Base-by-base conservation (phyloP, 2,888 invertebrate species). In the Phalangium opilio region DNA sequence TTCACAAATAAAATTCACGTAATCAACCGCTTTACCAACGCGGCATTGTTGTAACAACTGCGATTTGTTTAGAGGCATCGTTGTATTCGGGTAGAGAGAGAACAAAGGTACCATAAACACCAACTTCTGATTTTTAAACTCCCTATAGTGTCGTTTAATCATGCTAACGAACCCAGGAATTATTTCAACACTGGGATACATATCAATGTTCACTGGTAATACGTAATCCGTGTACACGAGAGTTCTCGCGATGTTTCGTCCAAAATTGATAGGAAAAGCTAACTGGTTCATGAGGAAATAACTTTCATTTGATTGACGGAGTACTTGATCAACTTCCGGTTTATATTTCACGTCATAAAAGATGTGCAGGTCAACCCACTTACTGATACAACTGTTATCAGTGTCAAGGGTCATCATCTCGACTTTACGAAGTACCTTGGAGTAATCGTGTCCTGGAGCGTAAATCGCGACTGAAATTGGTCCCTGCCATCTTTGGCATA, bases 401-500 rank as follows among this genome's bases (percentile, higher is more conserved):
- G n/a, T n/a, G n/a, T n/a, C n/a, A n/a, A n/a, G n/a, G n/a, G n/a
- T n/a, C n/a, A n/a, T 8, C 68, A 67, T 65, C 89, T 89, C 62
- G 79, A 79, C 50, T 86, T 75, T 51, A 84, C 73, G 67, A 82
- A 84, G 56, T 63, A 90, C 83, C 61, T 84, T 77, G 61, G 81
- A 76, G 0, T 87, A 82, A 19, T 78, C 75, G 47, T 73, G 68
- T 63, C 87, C 87, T 0, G 90, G 89, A 18, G 86, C 81, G 68
- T 87, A 84, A 61, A 90, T 73, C 2, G 86, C 83, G 58, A 90
- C 73, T 61, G 86, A 86, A 54, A 90, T 72, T 1, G 89, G 89
- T 1, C 85, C 86, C 64, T 77, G 76, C 89, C 89, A 90, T 69
- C 81, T 75, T 64, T 83, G 80, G 63, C 87, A 70, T 59, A 91